phyloP scores from a whole-genome alignment of 2,888 invertebrate genomes.

The Tiphia femorata region DNA sequence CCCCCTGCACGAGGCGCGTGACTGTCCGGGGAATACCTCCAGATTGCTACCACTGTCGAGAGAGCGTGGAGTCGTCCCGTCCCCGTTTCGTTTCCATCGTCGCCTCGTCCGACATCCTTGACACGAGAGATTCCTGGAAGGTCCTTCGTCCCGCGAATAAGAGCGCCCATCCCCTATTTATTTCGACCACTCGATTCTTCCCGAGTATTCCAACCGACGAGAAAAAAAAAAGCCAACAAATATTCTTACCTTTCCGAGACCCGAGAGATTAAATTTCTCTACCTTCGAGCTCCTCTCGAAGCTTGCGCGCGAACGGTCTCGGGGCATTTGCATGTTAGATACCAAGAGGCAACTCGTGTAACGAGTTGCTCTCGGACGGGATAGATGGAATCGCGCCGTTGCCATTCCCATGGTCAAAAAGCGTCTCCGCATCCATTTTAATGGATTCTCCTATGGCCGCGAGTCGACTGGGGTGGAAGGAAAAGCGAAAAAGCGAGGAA shows the following conservation, averaged over 20 bases:
- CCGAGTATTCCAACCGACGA: background rate
- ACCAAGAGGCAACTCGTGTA: conserved; percentile 33
- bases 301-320: conserved; percentile 46
- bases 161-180: no score
- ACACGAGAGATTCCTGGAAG: conserved; percentile 29
- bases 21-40: conserved; percentile 55
- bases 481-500: background rate
- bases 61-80: no score
- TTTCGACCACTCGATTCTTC: background rate
- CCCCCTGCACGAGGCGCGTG: conserved; percentile 36
- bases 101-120: conserved; percentile 39
- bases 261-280: conserved; percentile 49
- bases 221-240: no score
- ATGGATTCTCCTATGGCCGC: conserved; percentile 30
- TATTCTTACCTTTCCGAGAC: no score
- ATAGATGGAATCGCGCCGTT: conserved; percentile 22
- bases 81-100: conserved; percentile 48
- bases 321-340: conserved; percentile 48
- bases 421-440: conserved; percentile 48
- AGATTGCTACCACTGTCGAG: conserved; percentile 49
- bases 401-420: conserved; percentile 42
- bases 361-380: conserved; percentile 10
- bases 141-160: background rate
- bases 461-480: conserved; percentile 5
- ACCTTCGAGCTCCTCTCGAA: no score